Conservation (phyloP, 2,113 vertebrate species). For the Tenrec ecaudatus region DNA sequence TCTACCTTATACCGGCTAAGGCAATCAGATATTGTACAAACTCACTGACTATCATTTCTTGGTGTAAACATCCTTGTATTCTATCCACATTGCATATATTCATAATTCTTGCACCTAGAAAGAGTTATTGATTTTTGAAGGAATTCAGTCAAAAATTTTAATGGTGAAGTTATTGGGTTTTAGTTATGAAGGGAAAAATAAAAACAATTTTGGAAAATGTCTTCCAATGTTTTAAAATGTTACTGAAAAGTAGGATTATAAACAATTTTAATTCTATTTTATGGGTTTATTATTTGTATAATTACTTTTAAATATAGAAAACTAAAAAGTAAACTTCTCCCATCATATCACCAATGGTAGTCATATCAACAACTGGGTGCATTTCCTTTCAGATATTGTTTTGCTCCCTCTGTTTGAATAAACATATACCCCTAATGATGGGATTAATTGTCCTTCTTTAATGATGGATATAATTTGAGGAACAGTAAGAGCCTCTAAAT, state of each 20-base stretch:
- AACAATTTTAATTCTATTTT: background rate
- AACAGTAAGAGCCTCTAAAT: background rate
- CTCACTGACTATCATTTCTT: background rate
- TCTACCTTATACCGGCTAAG: too few relatives aligned
- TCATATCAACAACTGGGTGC: background rate
- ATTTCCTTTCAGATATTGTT: background rate
- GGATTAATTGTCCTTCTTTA: background rate
- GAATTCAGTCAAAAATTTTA: background rate
- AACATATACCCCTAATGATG: background rate
- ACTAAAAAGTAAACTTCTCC: background rate
- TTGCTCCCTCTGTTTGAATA: background rate
- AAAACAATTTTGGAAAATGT: background rate
- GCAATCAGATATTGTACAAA: background rate
- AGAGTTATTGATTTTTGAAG: background rate
- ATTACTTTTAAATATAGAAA: background rate
- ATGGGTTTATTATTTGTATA: background rate
- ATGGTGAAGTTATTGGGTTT: background rate
- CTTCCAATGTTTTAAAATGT: slow-evolving; percentile 6
- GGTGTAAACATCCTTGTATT: background rate
- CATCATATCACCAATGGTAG: background rate
- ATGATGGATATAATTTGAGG: background rate
- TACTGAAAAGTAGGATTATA: background rate
- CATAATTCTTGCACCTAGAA: background rate
- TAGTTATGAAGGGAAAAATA: background rate
- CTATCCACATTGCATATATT: background rate